Evolutionary conservation across 2,113 vertebrate species (phyloP).

Genomic region (Collichthys lucidus): DNA sequence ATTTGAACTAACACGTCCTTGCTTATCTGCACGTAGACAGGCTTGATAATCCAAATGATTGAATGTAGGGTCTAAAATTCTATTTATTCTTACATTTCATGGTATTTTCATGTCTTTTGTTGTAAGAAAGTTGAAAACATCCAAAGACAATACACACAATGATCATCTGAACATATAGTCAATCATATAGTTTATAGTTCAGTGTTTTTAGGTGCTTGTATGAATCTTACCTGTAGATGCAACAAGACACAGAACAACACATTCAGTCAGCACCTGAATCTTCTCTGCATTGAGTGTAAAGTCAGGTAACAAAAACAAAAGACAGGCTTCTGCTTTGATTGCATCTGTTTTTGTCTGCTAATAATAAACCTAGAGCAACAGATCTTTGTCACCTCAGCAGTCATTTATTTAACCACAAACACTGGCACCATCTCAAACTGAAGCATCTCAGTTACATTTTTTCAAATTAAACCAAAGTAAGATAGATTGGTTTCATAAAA

Average conservation of each 20-base stretch:
- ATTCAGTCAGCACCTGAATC: neutral
- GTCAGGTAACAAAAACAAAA: neutral
- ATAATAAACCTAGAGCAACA: neutral
- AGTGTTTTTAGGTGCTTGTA: neutral
- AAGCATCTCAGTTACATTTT: neutral
- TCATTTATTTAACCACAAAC: constrained; percentile 67
- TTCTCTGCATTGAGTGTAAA: neutral
- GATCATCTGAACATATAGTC: neutral
- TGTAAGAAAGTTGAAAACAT: neutral
- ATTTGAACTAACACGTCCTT: neutral
- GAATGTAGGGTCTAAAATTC: neutral
- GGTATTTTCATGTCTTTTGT: neutral
- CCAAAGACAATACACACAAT: neutral
- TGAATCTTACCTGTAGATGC: neutral
- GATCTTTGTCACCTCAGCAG: constrained; percentile 28
- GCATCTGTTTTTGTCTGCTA: neutral
- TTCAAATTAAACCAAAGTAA: constrained; percentile 20
- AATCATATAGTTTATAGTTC: neutral
- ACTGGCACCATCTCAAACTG: constrained; percentile 23
- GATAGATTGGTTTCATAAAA: neutral
- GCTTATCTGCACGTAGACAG: neutral
- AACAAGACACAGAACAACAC: neutral
- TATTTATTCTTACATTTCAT: neutral
- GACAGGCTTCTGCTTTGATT: neutral
- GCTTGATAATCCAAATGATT: neutral